Conservation (phyloP, 2,888 invertebrate genomes). For the Automeris io region DNA sequence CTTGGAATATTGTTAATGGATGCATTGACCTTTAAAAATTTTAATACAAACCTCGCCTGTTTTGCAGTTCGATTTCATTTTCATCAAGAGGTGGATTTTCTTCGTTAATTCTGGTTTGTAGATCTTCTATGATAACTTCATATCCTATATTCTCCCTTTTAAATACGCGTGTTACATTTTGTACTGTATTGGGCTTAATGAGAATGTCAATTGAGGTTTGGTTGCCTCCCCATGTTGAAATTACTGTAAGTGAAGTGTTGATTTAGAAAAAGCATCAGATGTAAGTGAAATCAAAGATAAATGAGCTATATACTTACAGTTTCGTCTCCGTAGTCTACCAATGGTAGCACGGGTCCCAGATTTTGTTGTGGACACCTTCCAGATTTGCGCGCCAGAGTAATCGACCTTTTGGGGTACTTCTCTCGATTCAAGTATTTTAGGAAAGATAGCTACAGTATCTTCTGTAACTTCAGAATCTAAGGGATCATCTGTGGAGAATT, state of each 20-base stretch:
- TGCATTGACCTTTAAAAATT: conserved; percentile 8
- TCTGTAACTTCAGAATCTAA: conserved; percentile 16
- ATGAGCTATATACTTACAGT: conserved; percentile 40
- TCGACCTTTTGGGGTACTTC: conserved; percentile 61
- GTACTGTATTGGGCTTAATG: conserved; percentile 80
- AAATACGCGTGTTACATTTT: conserved; percentile 79
- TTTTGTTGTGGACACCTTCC: conserved; percentile 79
- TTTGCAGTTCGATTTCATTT: conserved; percentile 81
- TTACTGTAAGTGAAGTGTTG: conserved; percentile 55
- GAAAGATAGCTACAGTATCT: conserved; percentile 17
- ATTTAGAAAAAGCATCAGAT: conserved; percentile 8
- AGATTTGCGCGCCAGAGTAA: conserved; percentile 86
- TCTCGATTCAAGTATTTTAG: conserved; percentile 24
- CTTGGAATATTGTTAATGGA: conserved; percentile 49
- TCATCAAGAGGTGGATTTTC: conserved; percentile 86
- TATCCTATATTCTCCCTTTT: conserved; percentile 79
- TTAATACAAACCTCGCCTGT: conserved; percentile 79
- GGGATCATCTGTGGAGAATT: conserved; percentile 21
- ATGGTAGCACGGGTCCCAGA: conserved; percentile 53
- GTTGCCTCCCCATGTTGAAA: conserved; percentile 82
- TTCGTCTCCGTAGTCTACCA: conserved; percentile 47
- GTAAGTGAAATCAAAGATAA: conserved; percentile 3
- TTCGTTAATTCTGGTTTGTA: conserved; percentile 86
- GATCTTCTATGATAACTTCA: conserved; percentile 84
- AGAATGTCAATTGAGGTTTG: conserved; percentile 81